phyloP scores from a whole-genome alignment of 2,113 vertebrate genomes.

The Trogon melanurus region DNA sequence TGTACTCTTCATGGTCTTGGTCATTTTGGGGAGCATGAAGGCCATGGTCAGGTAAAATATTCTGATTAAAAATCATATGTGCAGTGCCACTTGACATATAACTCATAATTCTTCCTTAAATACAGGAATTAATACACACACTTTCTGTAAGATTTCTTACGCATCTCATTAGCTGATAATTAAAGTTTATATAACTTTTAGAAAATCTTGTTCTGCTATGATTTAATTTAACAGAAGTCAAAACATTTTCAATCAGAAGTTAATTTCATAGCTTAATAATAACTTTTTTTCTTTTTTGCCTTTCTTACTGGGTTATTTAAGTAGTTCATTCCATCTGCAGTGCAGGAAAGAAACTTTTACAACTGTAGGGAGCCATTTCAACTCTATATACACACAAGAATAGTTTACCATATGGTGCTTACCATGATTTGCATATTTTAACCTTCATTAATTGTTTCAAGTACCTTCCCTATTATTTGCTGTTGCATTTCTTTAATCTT shows the following conservation, averaged over 20 bases:
- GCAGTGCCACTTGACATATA: background rate
- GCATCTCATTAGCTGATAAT: background rate
- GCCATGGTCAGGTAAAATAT: background rate
- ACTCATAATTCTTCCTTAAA: background rate
- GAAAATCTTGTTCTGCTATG: background rate
- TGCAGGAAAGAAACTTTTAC: constrained; percentile 25
- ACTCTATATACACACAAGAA: constrained; percentile 2
- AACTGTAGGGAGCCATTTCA: constrained; percentile 40
- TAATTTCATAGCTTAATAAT: background rate
- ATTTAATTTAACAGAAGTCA: background rate
- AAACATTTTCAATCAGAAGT: background rate
- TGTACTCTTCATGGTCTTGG: background rate
- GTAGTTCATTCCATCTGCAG: background rate
- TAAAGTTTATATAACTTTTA: background rate
- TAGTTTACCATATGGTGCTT: constrained; percentile 54
- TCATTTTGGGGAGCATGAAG: background rate
- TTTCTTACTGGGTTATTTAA: background rate
- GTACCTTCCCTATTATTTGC: constrained; percentile 18
- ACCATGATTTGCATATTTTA: constrained; percentile 53
- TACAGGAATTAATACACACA: background rate
- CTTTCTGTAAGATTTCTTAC: background rate
- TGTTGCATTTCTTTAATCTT: constrained; percentile 33
- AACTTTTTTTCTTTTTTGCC: background rate
- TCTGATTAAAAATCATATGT: background rate
- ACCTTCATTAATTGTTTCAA: constrained; percentile 64